These are phyloP conservation scores for Octomys mimax DNA, from an alignment of 2,797 vertebrate genomes.

Conservation along the genomic window DNA sequence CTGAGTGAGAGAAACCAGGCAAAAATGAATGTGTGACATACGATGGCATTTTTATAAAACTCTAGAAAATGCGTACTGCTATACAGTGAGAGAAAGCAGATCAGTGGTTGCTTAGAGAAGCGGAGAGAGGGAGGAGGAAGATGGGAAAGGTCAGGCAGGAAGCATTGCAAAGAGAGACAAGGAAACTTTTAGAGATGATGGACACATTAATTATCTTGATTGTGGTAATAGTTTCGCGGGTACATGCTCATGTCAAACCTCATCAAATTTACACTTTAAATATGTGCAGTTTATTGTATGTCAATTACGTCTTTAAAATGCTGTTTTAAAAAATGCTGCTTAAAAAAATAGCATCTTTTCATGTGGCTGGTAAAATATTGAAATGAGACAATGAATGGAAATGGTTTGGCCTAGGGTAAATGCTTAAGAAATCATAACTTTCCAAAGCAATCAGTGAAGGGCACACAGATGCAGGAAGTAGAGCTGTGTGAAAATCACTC, in stretches of 20 bases:
- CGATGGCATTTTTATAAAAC: slow-evolving; percentile 70
- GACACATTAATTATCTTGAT: slow-evolving; percentile 72
- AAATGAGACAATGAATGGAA: slow-evolving; percentile 51
- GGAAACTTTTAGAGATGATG: slow-evolving; percentile 52
- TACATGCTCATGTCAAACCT: slow-evolving; percentile 57
- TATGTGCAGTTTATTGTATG: slow-evolving; percentile 45
- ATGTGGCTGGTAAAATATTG: slow-evolving; percentile 20
- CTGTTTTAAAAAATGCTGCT: slow-evolving; percentile 52
- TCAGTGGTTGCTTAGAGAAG: slow-evolving; percentile 27
- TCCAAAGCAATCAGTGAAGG: background rate
- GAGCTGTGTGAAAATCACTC: background rate
- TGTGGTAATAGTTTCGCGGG: slow-evolving; percentile 53
- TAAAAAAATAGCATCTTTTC: slow-evolving; percentile 52
- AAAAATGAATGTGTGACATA: slow-evolving; percentile 49
- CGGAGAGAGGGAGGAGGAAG: too few relatives aligned
- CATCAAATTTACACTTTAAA: slow-evolving; percentile 68
- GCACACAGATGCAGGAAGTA: background rate
- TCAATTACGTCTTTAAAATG: slow-evolving; percentile 51
- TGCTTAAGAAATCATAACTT: slow-evolving; percentile 48
- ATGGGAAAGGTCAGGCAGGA: slow-evolving; percentile 35
- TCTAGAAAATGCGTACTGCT: slow-evolving; percentile 61
- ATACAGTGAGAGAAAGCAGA: slow-evolving; percentile 67
- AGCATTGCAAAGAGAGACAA: slow-evolving; percentile 4
- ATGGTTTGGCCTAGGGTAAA: background rate
- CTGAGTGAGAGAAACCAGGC: slow-evolving; percentile 70